phyloP scores from a whole-genome alignment of 2,113 vertebrate species.

The Charadrius vociferus region DNA sequence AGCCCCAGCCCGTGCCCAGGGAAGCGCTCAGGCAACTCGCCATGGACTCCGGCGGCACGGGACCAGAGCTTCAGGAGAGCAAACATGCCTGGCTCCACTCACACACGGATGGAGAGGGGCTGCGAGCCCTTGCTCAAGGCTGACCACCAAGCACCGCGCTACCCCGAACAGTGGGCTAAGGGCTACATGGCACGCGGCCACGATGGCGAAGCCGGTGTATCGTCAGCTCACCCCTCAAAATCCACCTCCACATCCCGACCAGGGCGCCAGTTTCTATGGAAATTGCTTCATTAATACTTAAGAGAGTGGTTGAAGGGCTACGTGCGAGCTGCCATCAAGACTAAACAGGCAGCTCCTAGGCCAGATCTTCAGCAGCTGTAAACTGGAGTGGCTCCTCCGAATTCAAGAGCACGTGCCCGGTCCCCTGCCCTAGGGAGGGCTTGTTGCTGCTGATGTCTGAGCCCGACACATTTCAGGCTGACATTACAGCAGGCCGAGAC shows the following conservation, averaged over 20 bases:
- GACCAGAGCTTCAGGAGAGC: not conserved
- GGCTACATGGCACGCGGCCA: not conserved
- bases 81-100: not conserved
- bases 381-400: not conserved
- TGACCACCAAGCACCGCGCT: not conserved
- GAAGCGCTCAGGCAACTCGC: fast-evolving
- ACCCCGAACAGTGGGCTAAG: not conserved
- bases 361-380: not conserved
- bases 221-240: not conserved
- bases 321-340: not conserved
- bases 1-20: not conserved
- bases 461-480: not conserved
- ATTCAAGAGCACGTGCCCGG: fast-evolving
- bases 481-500: not conserved
- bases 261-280: not conserved
- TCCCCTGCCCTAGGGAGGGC: not conserved
- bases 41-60: fast-evolving
- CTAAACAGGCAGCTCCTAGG: not conserved
- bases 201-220: not conserved
- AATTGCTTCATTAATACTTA: not conserved
- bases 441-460: not conserved
- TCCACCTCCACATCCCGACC: not conserved
- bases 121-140: not conserved
- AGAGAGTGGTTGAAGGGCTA: not conserved
- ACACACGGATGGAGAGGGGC: not conserved